Evolutionary conservation across 35 echinoderm and acorn worm genomes (phyloP).

Genomic region (Apostichopus parvimensis): DNA sequence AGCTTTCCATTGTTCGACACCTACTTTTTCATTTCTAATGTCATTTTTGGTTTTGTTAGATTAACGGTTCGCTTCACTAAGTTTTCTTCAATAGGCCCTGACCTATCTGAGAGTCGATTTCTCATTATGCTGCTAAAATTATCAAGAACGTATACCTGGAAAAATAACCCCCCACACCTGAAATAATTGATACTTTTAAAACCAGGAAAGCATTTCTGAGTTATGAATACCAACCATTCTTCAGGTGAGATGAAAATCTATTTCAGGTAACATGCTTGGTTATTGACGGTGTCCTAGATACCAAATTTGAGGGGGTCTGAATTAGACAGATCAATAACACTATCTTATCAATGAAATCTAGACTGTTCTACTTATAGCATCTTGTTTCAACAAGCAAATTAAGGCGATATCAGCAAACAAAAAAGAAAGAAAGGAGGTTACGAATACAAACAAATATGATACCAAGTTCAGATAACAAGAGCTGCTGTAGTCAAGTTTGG

Average conservation of each 20-base stretch:
- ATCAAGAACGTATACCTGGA: background rate
- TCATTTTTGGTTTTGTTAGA: background rate
- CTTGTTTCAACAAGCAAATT: conserved; percentile 9
- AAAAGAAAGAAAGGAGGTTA: background rate
- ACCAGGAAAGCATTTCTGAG: background rate
- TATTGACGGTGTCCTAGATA: conserved; percentile 35
- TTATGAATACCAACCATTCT: conserved; percentile 31
- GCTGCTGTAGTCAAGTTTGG: too few relatives aligned
- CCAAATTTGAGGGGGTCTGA: conserved; percentile 33
- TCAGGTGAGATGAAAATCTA: conserved; percentile 41
- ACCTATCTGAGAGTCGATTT: background rate
- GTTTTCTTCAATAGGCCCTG: background rate
- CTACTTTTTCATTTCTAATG: background rate
- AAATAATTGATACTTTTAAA: background rate
- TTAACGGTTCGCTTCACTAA: background rate
- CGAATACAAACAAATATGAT: background rate
- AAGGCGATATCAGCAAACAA: background rate
- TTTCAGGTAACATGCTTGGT: conserved; percentile 21
- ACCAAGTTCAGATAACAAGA: too few relatives aligned
- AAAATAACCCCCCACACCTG: conserved; percentile 4
- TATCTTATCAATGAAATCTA: conserved; percentile 40
- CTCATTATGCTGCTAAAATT: background rate
- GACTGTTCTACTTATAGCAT: conserved; percentile 2
- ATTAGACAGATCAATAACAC: conserved; percentile 8
- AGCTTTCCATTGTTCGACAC: background rate